These are phyloP conservation scores for Orientallactaga bullata DNA, from an alignment of 2,113 vertebrate species.

Conservation along the genomic window DNA sequence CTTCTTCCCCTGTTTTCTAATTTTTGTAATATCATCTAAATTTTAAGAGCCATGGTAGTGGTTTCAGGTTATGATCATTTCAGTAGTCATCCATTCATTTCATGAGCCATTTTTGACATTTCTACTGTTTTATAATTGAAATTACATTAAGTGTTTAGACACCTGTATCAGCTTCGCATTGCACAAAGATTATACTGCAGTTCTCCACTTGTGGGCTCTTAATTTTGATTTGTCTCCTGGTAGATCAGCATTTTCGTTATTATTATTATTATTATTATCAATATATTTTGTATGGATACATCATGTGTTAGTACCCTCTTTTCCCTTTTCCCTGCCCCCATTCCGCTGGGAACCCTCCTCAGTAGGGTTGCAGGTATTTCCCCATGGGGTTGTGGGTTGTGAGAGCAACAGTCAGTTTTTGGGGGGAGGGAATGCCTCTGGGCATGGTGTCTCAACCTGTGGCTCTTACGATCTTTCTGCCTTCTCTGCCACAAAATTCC, in stretches of 20 bases:
- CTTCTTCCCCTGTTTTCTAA: not conserved
- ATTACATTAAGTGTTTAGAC: slow-evolving; percentile 12
- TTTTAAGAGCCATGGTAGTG: not conserved
- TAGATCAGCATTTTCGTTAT: not conserved
- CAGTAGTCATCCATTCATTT: slow-evolving; percentile 18
- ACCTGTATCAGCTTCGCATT: not conserved
- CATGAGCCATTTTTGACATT: slow-evolving; percentile 39
- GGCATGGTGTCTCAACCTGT: no score
- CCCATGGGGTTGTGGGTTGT: no score
- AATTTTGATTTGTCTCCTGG: slow-evolving; percentile 47
- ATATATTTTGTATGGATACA: no score
- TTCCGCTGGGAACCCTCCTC: no score
- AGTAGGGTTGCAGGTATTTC: no score
- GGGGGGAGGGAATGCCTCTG: no score
- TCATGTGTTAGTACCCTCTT: no score
- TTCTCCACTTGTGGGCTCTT: not conserved
- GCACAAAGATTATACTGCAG: not conserved
- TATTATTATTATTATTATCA: no score
- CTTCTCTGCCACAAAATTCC: no score
- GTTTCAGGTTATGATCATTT: slow-evolving; percentile 46
- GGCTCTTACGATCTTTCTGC: no score
- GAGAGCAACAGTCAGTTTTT: no score
- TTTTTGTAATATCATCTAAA: not conserved
- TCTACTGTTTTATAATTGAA: not conserved
- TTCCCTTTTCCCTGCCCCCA: no score